These are phyloP conservation scores for Heliothis peltigera DNA, from an alignment of 2,888 invertebrate species.

Conservation along the genomic window DNA sequence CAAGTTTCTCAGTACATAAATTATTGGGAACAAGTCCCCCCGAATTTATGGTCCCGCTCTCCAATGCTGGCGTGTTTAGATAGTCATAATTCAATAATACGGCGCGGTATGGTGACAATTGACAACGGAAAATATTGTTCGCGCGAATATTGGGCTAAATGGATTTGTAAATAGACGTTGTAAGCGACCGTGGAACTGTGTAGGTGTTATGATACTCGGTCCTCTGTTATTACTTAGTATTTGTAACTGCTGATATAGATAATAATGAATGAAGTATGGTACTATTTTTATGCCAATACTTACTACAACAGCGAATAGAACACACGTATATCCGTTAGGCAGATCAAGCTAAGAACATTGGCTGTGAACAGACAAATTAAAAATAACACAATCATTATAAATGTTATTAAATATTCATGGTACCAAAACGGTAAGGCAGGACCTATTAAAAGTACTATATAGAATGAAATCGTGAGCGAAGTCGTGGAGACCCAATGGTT, in stretches of 20 bases:
- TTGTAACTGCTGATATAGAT: conserved; percentile 6
- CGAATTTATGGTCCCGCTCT: conserved; percentile 73
- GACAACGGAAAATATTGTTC: conserved; percentile 67
- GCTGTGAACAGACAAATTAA: too few relatives aligned
- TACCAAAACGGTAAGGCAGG: too few relatives aligned
- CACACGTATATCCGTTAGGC: too few relatives aligned
- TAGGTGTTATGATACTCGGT: conserved; percentile 41
- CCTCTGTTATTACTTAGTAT: conserved; percentile 22
- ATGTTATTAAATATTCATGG: too few relatives aligned
- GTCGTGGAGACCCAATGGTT: too few relatives aligned
- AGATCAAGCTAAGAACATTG: too few relatives aligned
- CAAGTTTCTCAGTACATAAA: conserved; percentile 75
- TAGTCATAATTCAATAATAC: conserved; percentile 72
- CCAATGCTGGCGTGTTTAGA: conserved; percentile 67
- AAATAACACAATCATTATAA: too few relatives aligned
- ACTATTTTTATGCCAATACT: not conserved
- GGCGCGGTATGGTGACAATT: conserved; percentile 65
- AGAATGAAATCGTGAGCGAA: too few relatives aligned
- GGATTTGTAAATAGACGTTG: conserved; percentile 57
- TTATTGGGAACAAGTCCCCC: conserved; percentile 73
- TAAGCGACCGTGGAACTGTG: conserved; percentile 22
- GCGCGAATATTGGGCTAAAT: conserved; percentile 61
- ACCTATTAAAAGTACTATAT: too few relatives aligned
- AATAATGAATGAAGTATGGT: not conserved
- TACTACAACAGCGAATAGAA: too few relatives aligned